phyloP scores from a whole-genome alignment of 2,113 vertebrate genomes.

The Hippoglossus stenolepis region DNA sequence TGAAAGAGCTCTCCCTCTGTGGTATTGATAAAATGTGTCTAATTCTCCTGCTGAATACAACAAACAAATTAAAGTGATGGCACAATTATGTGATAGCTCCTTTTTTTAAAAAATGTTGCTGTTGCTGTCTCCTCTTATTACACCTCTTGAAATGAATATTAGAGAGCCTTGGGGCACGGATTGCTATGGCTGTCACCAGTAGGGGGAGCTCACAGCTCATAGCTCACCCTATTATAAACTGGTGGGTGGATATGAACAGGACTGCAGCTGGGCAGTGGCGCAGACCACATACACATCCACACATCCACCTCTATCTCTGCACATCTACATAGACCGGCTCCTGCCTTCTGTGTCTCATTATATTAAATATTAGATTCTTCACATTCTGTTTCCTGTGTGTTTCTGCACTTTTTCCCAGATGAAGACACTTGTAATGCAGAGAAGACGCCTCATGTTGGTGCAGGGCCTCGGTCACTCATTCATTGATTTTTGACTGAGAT shows the following conservation, averaged over 20 bases:
- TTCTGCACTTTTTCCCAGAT: neutral
- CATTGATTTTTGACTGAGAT: conserved; percentile 67
- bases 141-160: neutral
- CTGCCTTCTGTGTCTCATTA: conserved; percentile 28
- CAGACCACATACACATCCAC: conserved; percentile 21
- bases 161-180: neutral
- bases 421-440: conserved; percentile 31
- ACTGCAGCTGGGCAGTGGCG: conserved; percentile 57
- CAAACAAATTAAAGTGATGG: neutral
- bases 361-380: neutral
- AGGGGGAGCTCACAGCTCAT: conserved; percentile 90
- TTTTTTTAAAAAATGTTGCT: conserved; percentile 6
- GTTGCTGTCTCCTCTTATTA: neutral
- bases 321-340: conserved; percentile 31
- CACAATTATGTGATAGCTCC: neutral
- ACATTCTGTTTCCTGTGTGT: neutral
- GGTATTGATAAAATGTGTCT: conserved; percentile 10
- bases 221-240: conserved; percentile 69
- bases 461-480: conserved; percentile 42
- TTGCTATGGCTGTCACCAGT: conserved; percentile 74
- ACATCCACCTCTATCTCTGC: conserved; percentile 16
- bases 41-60: neutral
- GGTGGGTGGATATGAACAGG: conserved; percentile 11
- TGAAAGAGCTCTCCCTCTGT: conserved; percentile 8
- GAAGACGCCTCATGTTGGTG: conserved; percentile 11